These are phyloP conservation scores for Erythrolamprus reginae DNA, from an alignment of 2,113 vertebrate species.

Conservation along the genomic window DNA sequence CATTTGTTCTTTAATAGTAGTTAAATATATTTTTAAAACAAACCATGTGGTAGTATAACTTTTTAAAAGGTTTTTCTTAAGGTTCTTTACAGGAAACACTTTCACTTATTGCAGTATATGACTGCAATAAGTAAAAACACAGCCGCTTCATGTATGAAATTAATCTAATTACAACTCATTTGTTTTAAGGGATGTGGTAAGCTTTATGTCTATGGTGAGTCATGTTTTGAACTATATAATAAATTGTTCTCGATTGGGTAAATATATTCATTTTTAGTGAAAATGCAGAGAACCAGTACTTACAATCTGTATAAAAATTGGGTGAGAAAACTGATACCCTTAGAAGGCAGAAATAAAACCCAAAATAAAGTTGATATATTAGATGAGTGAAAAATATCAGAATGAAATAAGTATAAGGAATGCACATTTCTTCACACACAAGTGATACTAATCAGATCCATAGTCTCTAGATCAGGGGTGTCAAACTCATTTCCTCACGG, in stretches of 20 bases:
- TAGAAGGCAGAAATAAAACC: not conserved
- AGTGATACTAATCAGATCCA: not conserved
- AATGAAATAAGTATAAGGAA: not conserved
- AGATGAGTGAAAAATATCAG: not conserved
- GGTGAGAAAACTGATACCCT: not conserved
- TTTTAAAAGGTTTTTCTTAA: not conserved
- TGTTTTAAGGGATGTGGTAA: constrained; percentile 32
- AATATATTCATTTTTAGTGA: constrained; percentile 14
- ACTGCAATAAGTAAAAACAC: constrained; percentile 40
- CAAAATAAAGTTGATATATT: not conserved
- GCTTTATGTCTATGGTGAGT: constrained; percentile 24
- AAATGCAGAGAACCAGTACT: not conserved
- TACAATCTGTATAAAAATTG: not conserved
- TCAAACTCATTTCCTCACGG: too few relatives aligned
- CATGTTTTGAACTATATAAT: constrained; percentile 25
- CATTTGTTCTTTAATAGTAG: constrained; percentile 58
- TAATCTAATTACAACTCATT: constrained; percentile 27
- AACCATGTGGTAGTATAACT: constrained; percentile 53
- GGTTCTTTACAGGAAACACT: constrained; percentile 44
- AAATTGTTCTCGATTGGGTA: constrained; percentile 38
- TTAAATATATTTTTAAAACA: constrained; percentile 62
- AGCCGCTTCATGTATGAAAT: constrained; percentile 30
- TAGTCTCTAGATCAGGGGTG: not conserved
- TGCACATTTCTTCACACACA: not conserved
- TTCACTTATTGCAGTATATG: constrained; percentile 40